Percentiles rank a stretch among this genome's conserved stretches.
These are phyloP conservation scores for Agrilus planipennis DNA, from an alignment of 1,140 invertebrate genomes.

Conservation along the genomic window DNA sequence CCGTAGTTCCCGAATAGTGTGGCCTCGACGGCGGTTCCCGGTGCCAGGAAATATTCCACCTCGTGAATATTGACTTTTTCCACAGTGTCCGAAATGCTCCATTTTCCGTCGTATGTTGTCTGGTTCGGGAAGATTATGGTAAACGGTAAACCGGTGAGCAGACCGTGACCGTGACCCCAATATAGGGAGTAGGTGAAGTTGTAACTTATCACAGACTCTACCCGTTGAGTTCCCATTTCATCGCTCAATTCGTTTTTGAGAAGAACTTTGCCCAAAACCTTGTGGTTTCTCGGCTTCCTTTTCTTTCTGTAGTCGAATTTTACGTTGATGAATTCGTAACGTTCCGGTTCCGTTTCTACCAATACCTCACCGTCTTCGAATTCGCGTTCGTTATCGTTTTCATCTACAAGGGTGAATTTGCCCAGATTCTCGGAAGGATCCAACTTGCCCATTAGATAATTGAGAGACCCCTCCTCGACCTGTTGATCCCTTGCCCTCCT, in stretches of 20 bases:
- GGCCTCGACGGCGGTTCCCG: constrained; percentile 67
- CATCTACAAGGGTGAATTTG: constrained; percentile 51
- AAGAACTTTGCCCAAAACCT: constrained; percentile 44
- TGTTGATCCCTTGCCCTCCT: constrained; percentile 33
- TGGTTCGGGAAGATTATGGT: constrained; percentile 49
- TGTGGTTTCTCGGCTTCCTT: constrained; percentile 39
- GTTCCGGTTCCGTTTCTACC: constrained; percentile 62
- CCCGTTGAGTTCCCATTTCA: constrained; percentile 32
- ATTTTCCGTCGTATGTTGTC: constrained; percentile 47
- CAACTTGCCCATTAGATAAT: constrained; percentile 55
- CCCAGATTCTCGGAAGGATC: constrained; percentile 49
- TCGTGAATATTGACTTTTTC: constrained; percentile 45
- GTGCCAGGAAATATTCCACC: constrained; percentile 48
- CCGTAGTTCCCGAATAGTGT: constrained; percentile 59
- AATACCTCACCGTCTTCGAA: constrained; percentile 59
- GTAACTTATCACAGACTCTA: constrained; percentile 59
- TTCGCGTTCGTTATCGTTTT: constrained; percentile 42
- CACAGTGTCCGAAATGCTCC: constrained; percentile 50
- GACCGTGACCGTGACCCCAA: constrained; percentile 66
- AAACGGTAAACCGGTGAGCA: constrained; percentile 60
- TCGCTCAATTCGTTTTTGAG: constrained; percentile 46
- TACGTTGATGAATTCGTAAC: constrained; percentile 57
- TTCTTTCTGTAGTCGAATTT: constrained; percentile 47
- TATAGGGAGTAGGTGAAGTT: constrained; percentile 53
- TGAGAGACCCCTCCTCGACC: constrained; percentile 33